Conservation (phyloP, 2,113 vertebrate genomes). For the Rhegmatorhina hoffmannsi region DNA sequence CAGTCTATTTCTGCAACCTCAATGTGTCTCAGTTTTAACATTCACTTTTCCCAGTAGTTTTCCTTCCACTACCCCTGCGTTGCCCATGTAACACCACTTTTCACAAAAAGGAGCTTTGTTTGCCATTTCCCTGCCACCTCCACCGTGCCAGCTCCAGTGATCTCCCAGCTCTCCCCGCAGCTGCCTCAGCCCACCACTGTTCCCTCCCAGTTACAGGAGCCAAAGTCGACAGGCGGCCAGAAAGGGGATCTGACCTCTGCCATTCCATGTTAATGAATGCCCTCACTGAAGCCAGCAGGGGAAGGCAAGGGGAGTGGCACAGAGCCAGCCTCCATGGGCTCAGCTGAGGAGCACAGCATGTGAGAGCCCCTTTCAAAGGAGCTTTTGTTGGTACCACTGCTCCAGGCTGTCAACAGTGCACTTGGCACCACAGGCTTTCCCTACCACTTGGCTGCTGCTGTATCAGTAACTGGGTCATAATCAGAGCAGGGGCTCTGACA, state of each 20-base stretch:
- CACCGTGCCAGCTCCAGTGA: not conserved
- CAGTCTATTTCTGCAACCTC: not conserved
- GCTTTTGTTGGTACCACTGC: not conserved
- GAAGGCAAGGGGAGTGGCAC: conserved; percentile 64
- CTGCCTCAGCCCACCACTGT: not conserved
- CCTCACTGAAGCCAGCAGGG: conserved; percentile 15
- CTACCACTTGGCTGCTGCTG: not conserved
- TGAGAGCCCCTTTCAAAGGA: conserved; percentile 7
- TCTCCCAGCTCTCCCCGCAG: not conserved
- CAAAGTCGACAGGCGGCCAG: not conserved
- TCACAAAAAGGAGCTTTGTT: not conserved
- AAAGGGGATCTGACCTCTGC: not conserved
- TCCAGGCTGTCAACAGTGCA: rapidly evolving
- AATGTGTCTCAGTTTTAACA: not conserved
- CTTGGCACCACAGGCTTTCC: not conserved
- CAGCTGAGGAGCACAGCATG: not conserved
- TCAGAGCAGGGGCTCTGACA: not conserved
- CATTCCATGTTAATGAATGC: not conserved
- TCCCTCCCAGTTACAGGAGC: not conserved
- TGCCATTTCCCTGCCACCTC: not conserved
- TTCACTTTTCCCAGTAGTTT: not conserved
- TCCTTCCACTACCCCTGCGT: not conserved
- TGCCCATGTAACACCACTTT: not conserved
- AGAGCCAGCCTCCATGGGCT: not conserved
- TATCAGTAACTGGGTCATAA: not conserved